A percentile compares a stretch with the other conserved stretches of the same genome.
These are phyloP conservation scores for Galeruca laticollis DNA, from an alignment of 2,888 invertebrate species.

Conservation along the genomic window DNA sequence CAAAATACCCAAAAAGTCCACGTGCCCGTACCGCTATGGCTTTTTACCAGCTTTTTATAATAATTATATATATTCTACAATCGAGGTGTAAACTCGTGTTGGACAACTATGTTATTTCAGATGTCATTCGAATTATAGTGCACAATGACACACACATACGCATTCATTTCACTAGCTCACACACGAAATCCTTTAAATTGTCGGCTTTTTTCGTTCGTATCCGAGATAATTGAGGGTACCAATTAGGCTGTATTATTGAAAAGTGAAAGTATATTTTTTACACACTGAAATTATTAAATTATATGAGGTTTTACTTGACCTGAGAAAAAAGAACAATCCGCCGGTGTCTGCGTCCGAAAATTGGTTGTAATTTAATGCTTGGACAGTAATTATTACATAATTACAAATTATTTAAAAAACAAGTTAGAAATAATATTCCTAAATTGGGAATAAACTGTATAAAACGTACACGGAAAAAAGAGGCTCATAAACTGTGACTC, in stretches of 20 bases:
- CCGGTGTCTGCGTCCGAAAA: too few species aligned
- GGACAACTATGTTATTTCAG: conserved; percentile 57
- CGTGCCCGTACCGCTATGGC: conserved; percentile 62
- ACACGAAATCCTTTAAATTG: conserved; percentile 44
- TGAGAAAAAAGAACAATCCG: background rate
- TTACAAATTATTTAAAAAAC: too few species aligned
- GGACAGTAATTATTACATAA: too few species aligned
- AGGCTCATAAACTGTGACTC: too few species aligned
- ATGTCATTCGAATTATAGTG: conserved; percentile 57
- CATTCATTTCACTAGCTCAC: conserved; percentile 32
- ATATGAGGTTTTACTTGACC: conserved; percentile 8
- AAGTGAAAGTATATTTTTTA: conserved; percentile 5
- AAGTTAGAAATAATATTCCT: too few species aligned
- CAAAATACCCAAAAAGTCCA: conserved; percentile 49
- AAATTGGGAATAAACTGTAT: too few species aligned
- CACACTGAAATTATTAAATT: conserved; percentile 7
- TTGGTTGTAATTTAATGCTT: background rate
- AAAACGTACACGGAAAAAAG: too few species aligned
- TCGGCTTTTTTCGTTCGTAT: conserved; percentile 33
- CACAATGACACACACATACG: conserved; percentile 38
- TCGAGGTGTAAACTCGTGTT: conserved; percentile 51
- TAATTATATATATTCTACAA: conserved; percentile 66
- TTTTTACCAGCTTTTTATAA: conserved; percentile 61
- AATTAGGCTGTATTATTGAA: conserved; percentile 26
- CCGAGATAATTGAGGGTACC: conserved; percentile 24